Evolutionary conservation across 2,113 vertebrate genomes (phyloP).

Genomic region (Coptodon rendalli): DNA sequence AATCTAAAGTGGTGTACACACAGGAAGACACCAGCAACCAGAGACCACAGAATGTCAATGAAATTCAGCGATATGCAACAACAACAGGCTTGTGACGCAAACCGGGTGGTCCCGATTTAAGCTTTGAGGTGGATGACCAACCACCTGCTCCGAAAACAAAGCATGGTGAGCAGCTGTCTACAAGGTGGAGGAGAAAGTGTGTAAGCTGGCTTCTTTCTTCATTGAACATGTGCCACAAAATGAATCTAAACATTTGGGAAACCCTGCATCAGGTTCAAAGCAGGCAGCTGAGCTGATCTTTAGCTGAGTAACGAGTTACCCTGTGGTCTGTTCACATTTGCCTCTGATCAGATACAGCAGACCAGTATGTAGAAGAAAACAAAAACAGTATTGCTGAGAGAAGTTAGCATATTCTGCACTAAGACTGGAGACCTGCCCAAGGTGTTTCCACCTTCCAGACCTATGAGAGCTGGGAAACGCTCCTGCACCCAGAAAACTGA

Average conservation of each 20-base stretch:
- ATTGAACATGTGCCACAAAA: not conserved
- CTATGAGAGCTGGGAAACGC: not conserved
- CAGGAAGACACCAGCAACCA: not conserved
- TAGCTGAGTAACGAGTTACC: not conserved
- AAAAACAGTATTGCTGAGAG: not conserved
- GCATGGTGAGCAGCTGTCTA: not conserved
- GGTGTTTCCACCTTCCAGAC: not conserved
- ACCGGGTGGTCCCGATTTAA: not conserved
- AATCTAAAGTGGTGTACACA: not conserved
- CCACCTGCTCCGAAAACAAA: not conserved
- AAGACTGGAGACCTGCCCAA: not conserved
- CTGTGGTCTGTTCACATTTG: not conserved
- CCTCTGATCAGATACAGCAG: not conserved
- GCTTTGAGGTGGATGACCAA: not conserved
- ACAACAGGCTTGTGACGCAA: not conserved
- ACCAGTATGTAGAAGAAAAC: not conserved
- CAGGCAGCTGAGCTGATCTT: not conserved
- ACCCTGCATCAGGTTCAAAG: not conserved
- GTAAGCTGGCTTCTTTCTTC: not conserved
- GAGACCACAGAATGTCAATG: not conserved
- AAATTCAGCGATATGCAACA: not conserved
- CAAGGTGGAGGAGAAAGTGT: not conserved
- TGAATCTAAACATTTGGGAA: not conserved
- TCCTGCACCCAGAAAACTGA: not conserved
- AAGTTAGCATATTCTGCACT: not conserved